Base-by-base conservation (phyloP, 2,797 vertebrate species). In the Tympanoctomys barrerae region DNA sequence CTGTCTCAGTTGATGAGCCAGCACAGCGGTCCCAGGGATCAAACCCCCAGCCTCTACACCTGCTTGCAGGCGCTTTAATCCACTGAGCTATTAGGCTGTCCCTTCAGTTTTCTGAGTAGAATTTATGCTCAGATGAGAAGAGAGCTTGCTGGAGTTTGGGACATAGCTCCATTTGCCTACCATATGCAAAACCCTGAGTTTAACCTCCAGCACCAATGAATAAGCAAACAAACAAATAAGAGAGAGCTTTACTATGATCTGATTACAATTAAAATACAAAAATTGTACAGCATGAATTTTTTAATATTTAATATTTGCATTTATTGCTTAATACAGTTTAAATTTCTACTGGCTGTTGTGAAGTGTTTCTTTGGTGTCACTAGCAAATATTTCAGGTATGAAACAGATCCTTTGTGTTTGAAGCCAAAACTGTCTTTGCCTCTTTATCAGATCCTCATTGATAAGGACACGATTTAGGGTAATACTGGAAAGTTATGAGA, bases 401-500 rank as follows among this genome's bases (percentile, higher is more conserved):
- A 95, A 90, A 75, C 4, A 88, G 10, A 87, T 70, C 28, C 52
- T 77, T 85, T 77, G 88, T 66, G 33, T 80, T 36, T 90, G 26
- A 94, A 95, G n/a, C 52, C 42, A 87, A 77, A 94, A 62, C 87
- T 81, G 4, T 91, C 39, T 66, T 91, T 95, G 62, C 14, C 78
- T 18, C 33, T 14, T 80, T 13, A 2, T 33, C 13, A 18, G 33
- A 80, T 39, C n/a, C 21, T 94, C 33, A 54, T 19, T 2, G 61
- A 68, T 59, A 73, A 66, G 46, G 31, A 85, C 33, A 46, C 21
- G 36, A 59, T 78, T 85, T 92, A 81, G 33, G 28, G 1, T 39
- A 80, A 57, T 87, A 83, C 85, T 92, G 81, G 79, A 61, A 94
- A 88, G 54, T 88, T 95, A 42, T 46, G 90, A 73, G n/a, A 87